Evolutionary conservation across 37 sponge, comb jelly and placozoan genomes (phyloP).

Genomic region (Halichondria panicea): DNA sequence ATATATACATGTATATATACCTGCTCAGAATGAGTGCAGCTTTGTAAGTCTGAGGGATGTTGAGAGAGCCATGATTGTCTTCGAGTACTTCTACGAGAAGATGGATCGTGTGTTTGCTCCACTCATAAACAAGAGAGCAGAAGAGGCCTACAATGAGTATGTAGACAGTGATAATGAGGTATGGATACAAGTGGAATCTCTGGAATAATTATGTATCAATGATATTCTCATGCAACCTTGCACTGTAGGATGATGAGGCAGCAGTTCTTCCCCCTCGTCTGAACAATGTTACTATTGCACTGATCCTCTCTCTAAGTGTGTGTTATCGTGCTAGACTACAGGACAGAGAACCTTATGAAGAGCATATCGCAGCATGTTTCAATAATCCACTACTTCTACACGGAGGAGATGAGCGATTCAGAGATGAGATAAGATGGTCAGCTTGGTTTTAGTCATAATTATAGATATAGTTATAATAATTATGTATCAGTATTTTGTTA

Average conservation of each 20-base stretch:
- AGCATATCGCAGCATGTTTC: slow-evolving; percentile 31
- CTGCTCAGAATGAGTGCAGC: slow-evolving; percentile 73
- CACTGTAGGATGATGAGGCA: slow-evolving; percentile 13
- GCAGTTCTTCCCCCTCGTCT: slow-evolving; percentile 1
- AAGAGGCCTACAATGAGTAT: not conserved
- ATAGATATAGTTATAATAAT: no score
- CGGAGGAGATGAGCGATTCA: slow-evolving; percentile 42
- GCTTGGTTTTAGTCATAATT: no score
- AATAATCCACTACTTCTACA: slow-evolving; percentile 41
- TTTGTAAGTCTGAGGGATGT: slow-evolving; percentile 85
- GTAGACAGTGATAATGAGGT: not conserved
- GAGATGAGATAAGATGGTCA: slow-evolving; percentile 70
- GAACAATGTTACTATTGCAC: slow-evolving; percentile 24
- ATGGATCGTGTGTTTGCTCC: slow-evolving; percentile 22
- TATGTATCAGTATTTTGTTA: no score
- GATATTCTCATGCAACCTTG: not conserved
- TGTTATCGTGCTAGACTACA: slow-evolving; percentile 82
- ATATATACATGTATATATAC: not conserved
- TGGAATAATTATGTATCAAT: not conserved
- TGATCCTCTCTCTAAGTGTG: slow-evolving; percentile 74
- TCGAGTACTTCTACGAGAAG: slow-evolving; percentile 54
- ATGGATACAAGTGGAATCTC: not conserved
- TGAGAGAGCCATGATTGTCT: slow-evolving; percentile 80
- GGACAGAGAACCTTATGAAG: slow-evolving; percentile 63
- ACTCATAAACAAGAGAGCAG: not conserved